A percentile compares a stretch with the other conserved stretches of the same genome.
Evolutionary conservation across 2,888 invertebrate genomes (phyloP).

Genomic region (Ormyrus rosae): DNA sequence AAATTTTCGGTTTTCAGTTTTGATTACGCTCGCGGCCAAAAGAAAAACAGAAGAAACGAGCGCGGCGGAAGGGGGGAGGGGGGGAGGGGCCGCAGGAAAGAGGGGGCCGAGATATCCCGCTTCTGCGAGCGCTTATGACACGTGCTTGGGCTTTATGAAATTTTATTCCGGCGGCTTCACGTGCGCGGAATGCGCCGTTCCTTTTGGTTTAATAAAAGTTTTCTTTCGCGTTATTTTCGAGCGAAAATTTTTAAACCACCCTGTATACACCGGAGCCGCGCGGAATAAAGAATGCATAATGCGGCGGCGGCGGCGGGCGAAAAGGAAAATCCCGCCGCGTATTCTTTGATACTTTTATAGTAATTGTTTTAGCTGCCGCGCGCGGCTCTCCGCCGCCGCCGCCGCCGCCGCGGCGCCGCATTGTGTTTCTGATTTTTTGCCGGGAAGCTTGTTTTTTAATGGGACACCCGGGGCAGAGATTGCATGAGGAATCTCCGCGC

Average conservation of each 20-base stretch:
- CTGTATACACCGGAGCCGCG: neutral
- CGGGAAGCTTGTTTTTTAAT: no score
- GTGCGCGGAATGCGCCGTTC: constrained; percentile 49
- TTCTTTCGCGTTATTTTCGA: constrained; percentile 30
- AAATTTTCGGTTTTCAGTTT: constrained; percentile 30
- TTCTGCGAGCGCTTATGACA: constrained; percentile 51
- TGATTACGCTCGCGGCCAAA: constrained; percentile 29
- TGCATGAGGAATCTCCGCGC: no score
- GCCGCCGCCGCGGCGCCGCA: no score
- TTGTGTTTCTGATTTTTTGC: no score
- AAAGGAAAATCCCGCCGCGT: no score
- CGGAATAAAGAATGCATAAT: constrained; percentile 24
- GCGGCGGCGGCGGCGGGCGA: neutral
- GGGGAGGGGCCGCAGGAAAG: neutral
- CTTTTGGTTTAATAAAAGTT: constrained; percentile 54
- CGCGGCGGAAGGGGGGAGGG: neutral
- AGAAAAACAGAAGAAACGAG: neutral
- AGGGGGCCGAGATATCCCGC: constrained; percentile 45
- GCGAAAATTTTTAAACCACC: constrained; percentile 36
- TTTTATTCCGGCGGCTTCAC: constrained; percentile 53
- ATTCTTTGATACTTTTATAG: no score
- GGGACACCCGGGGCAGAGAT: no score
- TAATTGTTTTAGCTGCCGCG: no score
- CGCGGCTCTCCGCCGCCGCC: no score
- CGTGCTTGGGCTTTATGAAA: constrained; percentile 57